Evolutionary conservation across 2,888 invertebrate species (phyloP).

Genomic region (Linnaemya tessellans): DNA sequence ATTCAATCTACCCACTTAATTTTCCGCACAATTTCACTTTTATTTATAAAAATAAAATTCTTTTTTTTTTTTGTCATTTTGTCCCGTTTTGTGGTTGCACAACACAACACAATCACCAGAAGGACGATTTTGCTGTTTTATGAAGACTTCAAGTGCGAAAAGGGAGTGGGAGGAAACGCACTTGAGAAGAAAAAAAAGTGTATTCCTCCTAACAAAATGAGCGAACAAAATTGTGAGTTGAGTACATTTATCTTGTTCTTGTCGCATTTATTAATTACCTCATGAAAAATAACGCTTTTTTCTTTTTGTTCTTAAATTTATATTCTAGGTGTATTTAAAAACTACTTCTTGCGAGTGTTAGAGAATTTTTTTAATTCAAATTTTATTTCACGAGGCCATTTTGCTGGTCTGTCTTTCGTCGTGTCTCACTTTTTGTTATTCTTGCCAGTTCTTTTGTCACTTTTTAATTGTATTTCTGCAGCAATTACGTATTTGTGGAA

Average conservation of each 20-base stretch:
- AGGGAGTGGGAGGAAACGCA: not conserved
- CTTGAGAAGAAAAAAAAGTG: not conserved
- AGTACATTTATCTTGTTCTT: conserved; percentile 55
- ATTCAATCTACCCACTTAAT: conserved; percentile 64
- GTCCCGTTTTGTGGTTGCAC: not conserved
- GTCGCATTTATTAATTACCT: conserved; percentile 62
- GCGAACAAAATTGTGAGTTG: conserved; percentile 19
- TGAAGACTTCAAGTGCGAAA: not conserved
- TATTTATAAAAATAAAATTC: conserved; percentile 36
- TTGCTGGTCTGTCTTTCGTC: not conserved
- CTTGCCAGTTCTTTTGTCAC: conserved; percentile 23
- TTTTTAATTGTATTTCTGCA: conserved; percentile 62
- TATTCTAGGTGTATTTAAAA: conserved; percentile 24
- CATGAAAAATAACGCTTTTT: conserved; percentile 17
- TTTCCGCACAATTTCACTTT: conserved; percentile 72
- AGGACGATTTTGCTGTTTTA: too few species aligned
- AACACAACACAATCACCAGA: not conserved
- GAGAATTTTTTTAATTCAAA: conserved; percentile 21
- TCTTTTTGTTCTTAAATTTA: conserved; percentile 11
- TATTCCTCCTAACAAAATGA: conserved; percentile 1
- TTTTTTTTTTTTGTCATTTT: not conserved
- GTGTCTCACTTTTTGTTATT: not conserved
- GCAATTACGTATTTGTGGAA: conserved; percentile 43
- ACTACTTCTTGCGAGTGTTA: not conserved
- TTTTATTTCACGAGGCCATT: conserved; percentile 20